Evolutionary conservation across 1,140 invertebrate genomes (phyloP), one percentile per base, ranked within the genome.

Genomic region (Drosophila prosaltans): DNA sequence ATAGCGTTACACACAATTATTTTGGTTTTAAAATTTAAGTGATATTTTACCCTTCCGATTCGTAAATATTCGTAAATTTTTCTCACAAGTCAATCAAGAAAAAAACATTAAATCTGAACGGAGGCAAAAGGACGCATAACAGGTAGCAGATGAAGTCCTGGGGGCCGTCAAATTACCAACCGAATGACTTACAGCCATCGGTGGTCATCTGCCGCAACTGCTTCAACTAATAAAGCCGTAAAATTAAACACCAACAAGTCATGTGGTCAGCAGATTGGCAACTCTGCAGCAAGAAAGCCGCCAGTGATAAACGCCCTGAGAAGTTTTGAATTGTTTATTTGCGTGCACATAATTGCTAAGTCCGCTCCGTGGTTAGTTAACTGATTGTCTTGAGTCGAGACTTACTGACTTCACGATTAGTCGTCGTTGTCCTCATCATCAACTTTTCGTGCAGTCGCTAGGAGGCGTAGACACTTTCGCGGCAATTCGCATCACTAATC

Each of bases 301-400:
- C 55, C 83, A 89, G 83, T 86, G 83, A 86, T 86, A 86, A 86
- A 88, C 80, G 72, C 83, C 54, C 81, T 74, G 63, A 84, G 84
- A 83, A 80, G 63, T 74, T 74, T 84, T 72, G 66, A 89, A 89
- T 88, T 84, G 84, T 89, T 88, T 89, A 84, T 80, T 88, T 77
- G 84, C 84, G 84, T 88, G 84, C 84, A 84, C 69, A 75, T 88
- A 88, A 88, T 88, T 88, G 80, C 80, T 16, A 3, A 43, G 11
- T 43, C 11, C 55, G 28, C 24, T 43, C 30, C 51, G 55, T 36
- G 62, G 36, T 58, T 45, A 58, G 66, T 40, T 43, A 26, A 41
- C 3, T 45, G 28, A 72, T 72, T 72, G 67, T 74, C 72, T 71
- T 30, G 28, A 30, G 28, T 2, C 28, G 4, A 30, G 28, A 30